phyloP scores from a whole-genome alignment of 2,797 vertebrate species.

The Cryptoblepharus egeriae region DNA sequence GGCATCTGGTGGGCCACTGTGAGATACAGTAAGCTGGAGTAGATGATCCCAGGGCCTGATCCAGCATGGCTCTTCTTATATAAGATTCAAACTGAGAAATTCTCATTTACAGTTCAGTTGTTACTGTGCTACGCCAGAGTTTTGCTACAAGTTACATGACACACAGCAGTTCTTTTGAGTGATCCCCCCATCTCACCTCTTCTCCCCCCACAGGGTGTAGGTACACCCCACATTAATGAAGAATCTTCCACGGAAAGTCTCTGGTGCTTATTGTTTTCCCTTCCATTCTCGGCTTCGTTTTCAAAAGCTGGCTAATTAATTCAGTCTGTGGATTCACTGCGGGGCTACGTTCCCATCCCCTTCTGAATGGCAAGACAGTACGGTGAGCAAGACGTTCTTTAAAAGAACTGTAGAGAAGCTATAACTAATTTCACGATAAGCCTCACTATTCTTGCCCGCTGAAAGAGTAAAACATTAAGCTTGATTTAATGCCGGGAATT shows the following conservation, averaged over 20 bases:
- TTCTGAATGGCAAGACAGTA: constrained; percentile 20
- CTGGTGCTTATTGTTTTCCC: not conserved
- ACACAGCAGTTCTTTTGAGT: no score
- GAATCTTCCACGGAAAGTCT: not conserved
- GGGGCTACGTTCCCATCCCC: constrained; percentile 28
- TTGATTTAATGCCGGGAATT: constrained; percentile 55
- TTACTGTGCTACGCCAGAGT: no score
- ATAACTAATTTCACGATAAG: constrained; percentile 51
- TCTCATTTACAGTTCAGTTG: no score
- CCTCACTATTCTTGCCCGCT: constrained; percentile 46
- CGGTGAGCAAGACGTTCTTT: constrained; percentile 14
- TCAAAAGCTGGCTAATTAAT: constrained; percentile 49
- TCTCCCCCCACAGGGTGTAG: not conserved
- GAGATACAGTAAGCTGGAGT: no score
- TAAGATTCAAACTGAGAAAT: no score
- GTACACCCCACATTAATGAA: not conserved
- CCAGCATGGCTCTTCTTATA: no score
- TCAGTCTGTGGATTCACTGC: constrained; percentile 11
- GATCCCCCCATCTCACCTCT: no score
- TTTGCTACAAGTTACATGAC: no score
- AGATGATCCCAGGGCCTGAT: no score
- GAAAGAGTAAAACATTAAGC: constrained; percentile 56
- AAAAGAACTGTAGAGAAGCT: constrained; percentile 50
- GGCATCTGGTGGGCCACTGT: no score
- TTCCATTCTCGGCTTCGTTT: constrained; percentile 36